Evolutionary conservation across 1,140 invertebrate genomes (phyloP), one percentile per base, ranked within the genome.

Genomic region (Heliconius melpomene): DNA sequence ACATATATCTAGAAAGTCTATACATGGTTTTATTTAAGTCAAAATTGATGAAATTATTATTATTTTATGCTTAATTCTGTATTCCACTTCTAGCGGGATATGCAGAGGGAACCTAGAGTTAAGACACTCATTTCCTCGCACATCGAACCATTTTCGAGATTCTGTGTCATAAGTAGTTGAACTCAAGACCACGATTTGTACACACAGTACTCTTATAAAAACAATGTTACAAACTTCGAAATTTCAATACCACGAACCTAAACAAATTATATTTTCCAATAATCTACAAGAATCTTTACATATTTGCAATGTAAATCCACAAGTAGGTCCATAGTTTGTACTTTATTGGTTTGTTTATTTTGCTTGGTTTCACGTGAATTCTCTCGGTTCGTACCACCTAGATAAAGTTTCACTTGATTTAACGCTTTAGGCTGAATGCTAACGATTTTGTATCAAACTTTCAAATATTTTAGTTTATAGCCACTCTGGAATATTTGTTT

Each of bases 361-460:
- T 57, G 54, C 7, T 57, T 23, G 54, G 60, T 66, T 66, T 66
- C 60, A 66, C 60, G 11, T 66, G 60, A 66, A 66, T 9, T 26
- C 60, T 23, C 60, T 66, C 23, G 26, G 26, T 29, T 8, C 54
- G 54, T 60, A n/a, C 60, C 60, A 29, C 1, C 26, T 13, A 66
- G 60, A 66, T 66, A 29, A 66, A 66, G 60, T 66, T 66, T 66
- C 60, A 66, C 60, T 66, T 66, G 26, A 66, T 66, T 66, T 66
- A 66, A 29, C 60, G 60, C 26, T 66, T 66, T 66, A 66, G 60
- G 60, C 60, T 66, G 60, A 66, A 66, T 66, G 60, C 60, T 66
- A 66, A 66, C 60, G 60, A 66, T 66, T 66, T 66, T 29, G 60
- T 66, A 29, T 16, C 29, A 66, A 29, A 66, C 60, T 66, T 66